A percentile compares a stretch with the other conserved stretches of the same genome.
phyloP scores from a whole-genome alignment of 2,888 invertebrate species.

The Drosophila macrothrix region DNA sequence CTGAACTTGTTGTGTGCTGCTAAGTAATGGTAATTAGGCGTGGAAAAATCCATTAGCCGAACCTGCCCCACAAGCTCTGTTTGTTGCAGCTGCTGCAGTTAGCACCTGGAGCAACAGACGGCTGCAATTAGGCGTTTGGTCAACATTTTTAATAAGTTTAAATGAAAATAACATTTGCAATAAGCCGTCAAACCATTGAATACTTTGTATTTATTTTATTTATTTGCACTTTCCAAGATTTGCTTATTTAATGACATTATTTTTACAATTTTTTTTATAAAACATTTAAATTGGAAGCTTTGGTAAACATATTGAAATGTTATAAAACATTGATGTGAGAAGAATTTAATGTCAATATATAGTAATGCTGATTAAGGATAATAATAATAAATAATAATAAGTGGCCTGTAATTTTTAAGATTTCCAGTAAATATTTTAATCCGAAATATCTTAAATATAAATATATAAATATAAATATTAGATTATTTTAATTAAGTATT shows the following conservation, averaged over 20 bases:
- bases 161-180: background rate
- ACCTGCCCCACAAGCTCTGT: conserved; percentile 3
- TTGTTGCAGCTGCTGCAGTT: conserved; percentile 18
- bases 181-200: background rate
- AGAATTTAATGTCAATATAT: background rate
- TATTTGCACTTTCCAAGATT: background rate
- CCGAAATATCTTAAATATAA: background rate
- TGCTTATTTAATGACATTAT: background rate
- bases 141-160: background rate
- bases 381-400: background rate
- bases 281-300: background rate
- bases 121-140: conserved; percentile 34
- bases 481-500: background rate
- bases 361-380: background rate
- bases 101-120: conserved; percentile 33
- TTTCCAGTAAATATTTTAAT: background rate
- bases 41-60: conserved; percentile 76
- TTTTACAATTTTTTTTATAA: background rate
- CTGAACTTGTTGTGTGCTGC: conserved; percentile 27
- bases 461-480: background rate
- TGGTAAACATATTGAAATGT: background rate
- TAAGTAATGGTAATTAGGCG: conserved; percentile 79
- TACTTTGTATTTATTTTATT: background rate
- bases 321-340: background rate
- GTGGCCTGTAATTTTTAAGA: background rate